phyloP scores from a whole-genome alignment of 2,797 vertebrate genomes.

The Hemibagrus guttatus region DNA sequence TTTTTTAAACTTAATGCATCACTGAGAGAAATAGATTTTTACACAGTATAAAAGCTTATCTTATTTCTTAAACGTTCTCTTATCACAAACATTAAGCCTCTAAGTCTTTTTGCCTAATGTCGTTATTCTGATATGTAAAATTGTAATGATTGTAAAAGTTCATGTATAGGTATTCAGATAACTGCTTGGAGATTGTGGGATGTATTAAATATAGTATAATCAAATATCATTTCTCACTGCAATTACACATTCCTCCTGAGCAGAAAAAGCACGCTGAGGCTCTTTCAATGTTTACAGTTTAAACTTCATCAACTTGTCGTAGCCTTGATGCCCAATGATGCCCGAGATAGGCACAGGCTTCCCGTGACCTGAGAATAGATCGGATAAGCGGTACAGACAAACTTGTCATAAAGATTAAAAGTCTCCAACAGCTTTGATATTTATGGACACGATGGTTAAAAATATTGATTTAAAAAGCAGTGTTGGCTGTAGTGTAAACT shows the following conservation, averaged over 20 bases:
- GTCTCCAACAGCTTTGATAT: not conserved
- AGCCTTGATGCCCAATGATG: too few relatives aligned
- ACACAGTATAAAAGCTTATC: not conserved
- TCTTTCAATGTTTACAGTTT: not conserved
- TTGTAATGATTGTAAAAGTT: not conserved
- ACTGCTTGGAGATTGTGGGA: not conserved
- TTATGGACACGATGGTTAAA: not conserved
- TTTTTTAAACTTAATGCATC: not conserved
- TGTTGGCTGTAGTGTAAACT: not conserved
- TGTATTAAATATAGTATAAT: conserved; percentile 3
- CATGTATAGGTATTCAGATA: not conserved
- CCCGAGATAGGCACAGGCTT: too few relatives aligned
- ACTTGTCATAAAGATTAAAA: not conserved
- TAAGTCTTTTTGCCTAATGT: too few relatives aligned
- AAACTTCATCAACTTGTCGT: not conserved
- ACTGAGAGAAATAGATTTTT: not conserved
- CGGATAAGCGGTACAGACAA: too few relatives aligned
- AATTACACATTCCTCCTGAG: not conserved
- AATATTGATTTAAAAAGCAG: not conserved
- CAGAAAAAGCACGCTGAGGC: not conserved
- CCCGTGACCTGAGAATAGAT: too few relatives aligned
- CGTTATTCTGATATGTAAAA: not conserved
- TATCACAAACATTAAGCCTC: not conserved
- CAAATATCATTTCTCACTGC: not conserved
- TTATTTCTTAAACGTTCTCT: not conserved